Evolutionary conservation across 1,140 invertebrate species (phyloP), one percentile per base, ranked within the genome.

Genomic region (Philaenus spumarius): DNA sequence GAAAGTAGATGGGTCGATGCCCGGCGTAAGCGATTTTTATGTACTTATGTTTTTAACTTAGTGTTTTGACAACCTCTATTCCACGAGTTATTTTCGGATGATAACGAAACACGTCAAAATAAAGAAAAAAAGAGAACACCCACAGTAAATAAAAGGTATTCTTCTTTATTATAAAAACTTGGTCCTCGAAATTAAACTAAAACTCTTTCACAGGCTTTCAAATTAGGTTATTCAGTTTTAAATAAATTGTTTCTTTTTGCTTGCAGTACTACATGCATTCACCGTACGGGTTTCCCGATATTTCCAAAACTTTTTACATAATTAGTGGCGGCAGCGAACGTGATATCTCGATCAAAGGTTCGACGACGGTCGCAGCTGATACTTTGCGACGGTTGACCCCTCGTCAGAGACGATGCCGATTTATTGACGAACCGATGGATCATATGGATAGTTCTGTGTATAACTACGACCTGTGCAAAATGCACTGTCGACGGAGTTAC

Each of bases 391-490:
- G 40, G 12, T 71, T 86, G 37, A 78, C 68, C 1, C 72, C 82
- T 34, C 11, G 30, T 1, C 47, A 58, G 23, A 30, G 56, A 9
- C 2, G 40, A 6, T 58, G 56, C 22, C 75, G 82, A 5, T 85
- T 83, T 65, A 71, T 74, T 15, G 70, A 82, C 58, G 84, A 86
- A 70, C 64, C 64, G 1, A 14, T 20, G 1, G 71, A 70, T 17
- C 78, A 82, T 46, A 66, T 82, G 42, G 78, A 80, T 37, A 80
- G 77, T 51, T 75, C 80, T 0, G 78, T 82, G 15, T 86, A 86
- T 67, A 80, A 80, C 9, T 84, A 83, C 60, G 81, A 79, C 0
- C 67, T 83, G 45, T 86, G 84, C 62, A 72, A 81, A 5, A 82
- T 83, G 71, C 80, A 85, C 62, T 86, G 84, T 46, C 74, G 84